These are phyloP conservation scores for Temnopleurus reevesii DNA, from an alignment of 53 echinoderm and acorn worm species.

Conservation along the genomic window DNA sequence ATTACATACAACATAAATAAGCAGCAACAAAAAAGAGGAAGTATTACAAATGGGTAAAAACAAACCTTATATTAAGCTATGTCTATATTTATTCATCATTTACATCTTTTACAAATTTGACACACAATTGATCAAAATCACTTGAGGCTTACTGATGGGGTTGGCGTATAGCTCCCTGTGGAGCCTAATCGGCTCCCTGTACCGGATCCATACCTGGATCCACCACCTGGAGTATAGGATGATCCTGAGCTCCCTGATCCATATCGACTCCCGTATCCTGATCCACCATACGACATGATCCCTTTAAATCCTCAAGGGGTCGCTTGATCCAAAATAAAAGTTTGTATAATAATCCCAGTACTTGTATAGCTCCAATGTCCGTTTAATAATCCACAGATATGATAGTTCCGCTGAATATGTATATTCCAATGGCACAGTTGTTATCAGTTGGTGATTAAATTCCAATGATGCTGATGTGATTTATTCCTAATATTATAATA, in stretches of 20 bases:
- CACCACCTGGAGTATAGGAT: conserved; percentile 66
- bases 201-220: conserved; percentile 75
- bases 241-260: conserved; percentile 39
- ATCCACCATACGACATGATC: conserved; percentile 39
- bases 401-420: background rate
- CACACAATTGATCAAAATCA: background rate
- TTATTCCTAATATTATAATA: background rate
- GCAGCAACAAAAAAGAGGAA: background rate
- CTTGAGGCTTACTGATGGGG: conserved; percentile 51
- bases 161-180: conserved; percentile 59
- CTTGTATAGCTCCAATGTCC: background rate
- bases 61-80: background rate
- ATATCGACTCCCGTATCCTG: conserved; percentile 9
- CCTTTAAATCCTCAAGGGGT: background rate
- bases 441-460: too few relatives aligned
- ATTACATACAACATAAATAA: background rate
- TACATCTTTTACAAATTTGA: background rate
- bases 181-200: conserved; percentile 70
- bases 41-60: background rate
- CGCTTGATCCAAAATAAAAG: background rate
- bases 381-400: background rate
- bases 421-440: background rate
- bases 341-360: background rate
- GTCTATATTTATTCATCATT: background rate
- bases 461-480: too few relatives aligned